Percentiles rank a stretch among this genome's conserved stretches.
Evolutionary conservation across 2,797 vertebrate genomes (phyloP).

Genomic region (Protosalanx chinensis): DNA sequence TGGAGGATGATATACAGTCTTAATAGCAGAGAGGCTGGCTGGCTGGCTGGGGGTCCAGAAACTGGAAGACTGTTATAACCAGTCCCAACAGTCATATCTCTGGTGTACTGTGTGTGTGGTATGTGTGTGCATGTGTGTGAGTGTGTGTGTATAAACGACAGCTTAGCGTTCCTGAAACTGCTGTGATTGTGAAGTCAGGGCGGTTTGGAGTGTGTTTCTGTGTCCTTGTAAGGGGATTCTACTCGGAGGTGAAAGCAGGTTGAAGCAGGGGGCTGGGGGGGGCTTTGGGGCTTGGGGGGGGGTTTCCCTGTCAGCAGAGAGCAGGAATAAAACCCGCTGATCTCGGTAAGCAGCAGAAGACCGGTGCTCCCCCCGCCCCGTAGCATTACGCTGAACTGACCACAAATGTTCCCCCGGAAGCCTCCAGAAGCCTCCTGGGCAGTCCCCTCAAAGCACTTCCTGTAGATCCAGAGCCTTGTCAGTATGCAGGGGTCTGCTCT

Average conservation of each 20-base stretch:
- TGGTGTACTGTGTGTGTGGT: not conserved
- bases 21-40: constrained; percentile 17
- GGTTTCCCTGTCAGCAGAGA: not conserved
- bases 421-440: too few relatives aligned
- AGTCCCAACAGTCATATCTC: not conserved
- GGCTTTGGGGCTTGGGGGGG: not conserved
- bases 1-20: constrained; percentile 21
- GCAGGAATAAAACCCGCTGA: constrained; percentile 3
- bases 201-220: not conserved
- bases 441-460: too few relatives aligned
- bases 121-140: constrained; percentile 2
- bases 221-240: not conserved
- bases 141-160: not conserved
- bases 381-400: too few relatives aligned
- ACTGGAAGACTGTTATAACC: constrained; percentile 3
- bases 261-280: not conserved
- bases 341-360: not conserved
- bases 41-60: not conserved
- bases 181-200: not conserved
- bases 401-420: too few relatives aligned
- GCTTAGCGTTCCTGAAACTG: not conserved
- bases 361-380: not conserved
- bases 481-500: too few relatives aligned
- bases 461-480: too few relatives aligned
- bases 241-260: not conserved